These are phyloP conservation scores for Calcarius lapponicus DNA, from an alignment of 2,797 vertebrate genomes.

Conservation along the genomic window DNA sequence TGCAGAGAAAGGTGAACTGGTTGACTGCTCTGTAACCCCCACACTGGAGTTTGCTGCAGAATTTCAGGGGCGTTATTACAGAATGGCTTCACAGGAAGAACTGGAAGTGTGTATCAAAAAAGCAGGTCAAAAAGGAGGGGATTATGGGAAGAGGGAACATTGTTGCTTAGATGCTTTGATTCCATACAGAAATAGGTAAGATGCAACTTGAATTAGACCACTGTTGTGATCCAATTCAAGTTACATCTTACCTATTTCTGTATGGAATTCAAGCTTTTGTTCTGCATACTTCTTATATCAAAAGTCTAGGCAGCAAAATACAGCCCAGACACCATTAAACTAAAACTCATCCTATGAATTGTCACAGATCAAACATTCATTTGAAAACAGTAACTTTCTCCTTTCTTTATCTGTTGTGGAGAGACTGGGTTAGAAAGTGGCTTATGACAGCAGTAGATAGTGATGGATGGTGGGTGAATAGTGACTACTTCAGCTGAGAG, in stretches of 20 bases:
- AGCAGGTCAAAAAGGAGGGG: background rate
- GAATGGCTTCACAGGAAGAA: conserved; percentile 85
- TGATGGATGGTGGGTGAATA: background rate
- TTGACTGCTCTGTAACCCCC: conserved; percentile 81
- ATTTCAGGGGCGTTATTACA: conserved; percentile 87
- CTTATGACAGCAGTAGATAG: background rate
- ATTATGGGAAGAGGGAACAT: background rate
- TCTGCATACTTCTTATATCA: background rate
- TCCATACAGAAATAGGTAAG: background rate
- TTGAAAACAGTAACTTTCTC: background rate
- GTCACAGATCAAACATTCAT: background rate
- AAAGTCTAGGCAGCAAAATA: background rate
- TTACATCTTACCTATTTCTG: no score
- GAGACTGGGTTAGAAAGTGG: background rate
- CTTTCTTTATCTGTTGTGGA: background rate
- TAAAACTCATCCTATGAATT: background rate
- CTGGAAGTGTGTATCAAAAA: conserved; percentile 80
- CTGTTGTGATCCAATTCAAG: background rate
- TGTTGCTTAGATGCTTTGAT: background rate
- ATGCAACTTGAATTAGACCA: background rate
- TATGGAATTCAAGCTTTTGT: background rate
- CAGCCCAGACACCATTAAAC: background rate
- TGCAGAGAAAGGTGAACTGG: conserved; percentile 82
- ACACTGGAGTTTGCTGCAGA: conserved; percentile 85
- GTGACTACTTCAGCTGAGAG: background rate